Percentiles rank a stretch among this genome's conserved stretches.
These are phyloP conservation scores for Caenorhabditis tropicalis DNA, from an alignment of 1,140 invertebrate species.

Conservation along the genomic window DNA sequence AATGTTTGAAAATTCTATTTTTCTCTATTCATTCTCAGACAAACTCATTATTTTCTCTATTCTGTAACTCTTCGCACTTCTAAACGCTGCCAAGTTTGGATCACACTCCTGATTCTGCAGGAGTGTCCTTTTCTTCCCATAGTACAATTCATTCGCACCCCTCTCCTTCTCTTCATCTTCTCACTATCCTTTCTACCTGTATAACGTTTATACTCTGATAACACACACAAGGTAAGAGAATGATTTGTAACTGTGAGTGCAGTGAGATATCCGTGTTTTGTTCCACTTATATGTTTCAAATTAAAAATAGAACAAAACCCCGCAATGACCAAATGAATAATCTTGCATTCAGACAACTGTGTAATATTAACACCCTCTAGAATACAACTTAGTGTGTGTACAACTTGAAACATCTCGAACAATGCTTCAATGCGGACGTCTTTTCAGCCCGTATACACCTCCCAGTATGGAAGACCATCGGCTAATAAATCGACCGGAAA, in stretches of 20 bases:
- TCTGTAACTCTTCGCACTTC: background rate
- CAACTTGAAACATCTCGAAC: background rate
- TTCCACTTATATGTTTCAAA: slow-evolving; percentile 16
- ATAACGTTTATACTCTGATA: slow-evolving; percentile 21
- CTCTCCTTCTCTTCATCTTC: background rate
- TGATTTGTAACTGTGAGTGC: background rate
- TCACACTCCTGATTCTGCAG: background rate
- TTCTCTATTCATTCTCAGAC: background rate
- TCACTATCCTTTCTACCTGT: slow-evolving; percentile 6
- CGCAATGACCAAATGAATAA: background rate
- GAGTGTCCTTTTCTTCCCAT: background rate
- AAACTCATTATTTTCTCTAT: background rate
- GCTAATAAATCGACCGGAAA: slow-evolving; percentile 31
- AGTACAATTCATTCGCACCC: background rate
- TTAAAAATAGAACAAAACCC: background rate
- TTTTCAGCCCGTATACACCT: slow-evolving; percentile 52
- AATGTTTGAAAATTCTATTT: background rate
- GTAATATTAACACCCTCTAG: background rate
- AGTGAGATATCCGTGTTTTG: background rate
- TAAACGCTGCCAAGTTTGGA: background rate
- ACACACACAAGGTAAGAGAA: slow-evolving; percentile 20
- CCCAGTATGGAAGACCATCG: slow-evolving; percentile 43
- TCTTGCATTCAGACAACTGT: background rate
- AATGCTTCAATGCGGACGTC: background rate
- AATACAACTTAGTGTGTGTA: background rate